Evolutionary conservation across 2,113 vertebrate genomes (phyloP).

Genomic region (Chaenogobius annularis): DNA sequence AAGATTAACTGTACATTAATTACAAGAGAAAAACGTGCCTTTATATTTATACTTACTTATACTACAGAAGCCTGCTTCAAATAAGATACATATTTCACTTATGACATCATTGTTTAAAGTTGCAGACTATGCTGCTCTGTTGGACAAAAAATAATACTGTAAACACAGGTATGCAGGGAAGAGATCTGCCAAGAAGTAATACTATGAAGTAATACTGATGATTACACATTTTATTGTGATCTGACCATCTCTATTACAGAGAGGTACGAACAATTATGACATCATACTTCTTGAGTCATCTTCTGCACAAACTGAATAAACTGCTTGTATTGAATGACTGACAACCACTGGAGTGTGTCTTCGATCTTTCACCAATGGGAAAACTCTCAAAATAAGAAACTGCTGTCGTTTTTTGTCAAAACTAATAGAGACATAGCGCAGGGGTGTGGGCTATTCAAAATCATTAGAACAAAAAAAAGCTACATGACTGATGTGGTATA

Average conservation of each 20-base stretch:
- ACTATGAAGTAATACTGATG: background rate
- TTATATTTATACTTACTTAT: background rate
- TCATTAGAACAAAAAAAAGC: conserved; percentile 4
- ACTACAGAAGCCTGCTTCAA: background rate
- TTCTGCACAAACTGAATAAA: background rate
- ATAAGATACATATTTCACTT: background rate
- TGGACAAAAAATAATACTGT: background rate
- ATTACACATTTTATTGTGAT: background rate
- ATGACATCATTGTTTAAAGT: background rate
- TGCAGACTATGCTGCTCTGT: background rate
- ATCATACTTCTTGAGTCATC: conserved; percentile 4
- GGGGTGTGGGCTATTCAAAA: background rate
- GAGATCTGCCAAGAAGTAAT: background rate
- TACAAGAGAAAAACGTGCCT: background rate
- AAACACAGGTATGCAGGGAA: background rate
- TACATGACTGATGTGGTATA: background rate
- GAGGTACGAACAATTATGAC: background rate
- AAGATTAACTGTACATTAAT: background rate
- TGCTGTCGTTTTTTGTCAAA: background rate
- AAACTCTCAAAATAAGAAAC: background rate
- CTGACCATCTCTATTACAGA: background rate
- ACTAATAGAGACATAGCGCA: background rate
- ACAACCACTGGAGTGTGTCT: background rate
- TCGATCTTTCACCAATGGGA: background rate
- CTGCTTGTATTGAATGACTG: background rate